Evolutionary conservation across 2,113 vertebrate genomes (phyloP).

Genomic region (Oenanthe melanoleuca): DNA sequence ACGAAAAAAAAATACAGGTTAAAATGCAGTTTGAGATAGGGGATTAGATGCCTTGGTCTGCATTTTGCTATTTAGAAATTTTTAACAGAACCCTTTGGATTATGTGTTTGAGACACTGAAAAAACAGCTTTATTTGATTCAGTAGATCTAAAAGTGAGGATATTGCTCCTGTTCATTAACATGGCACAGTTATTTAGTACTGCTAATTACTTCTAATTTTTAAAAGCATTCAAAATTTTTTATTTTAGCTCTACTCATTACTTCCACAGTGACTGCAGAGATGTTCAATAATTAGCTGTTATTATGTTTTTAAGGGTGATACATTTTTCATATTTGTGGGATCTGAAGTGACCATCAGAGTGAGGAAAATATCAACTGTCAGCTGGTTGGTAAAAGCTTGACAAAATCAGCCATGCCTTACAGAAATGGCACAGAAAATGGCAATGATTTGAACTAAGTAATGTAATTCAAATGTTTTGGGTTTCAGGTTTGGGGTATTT

Average conservation of each 20-base stretch:
- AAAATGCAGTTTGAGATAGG: neutral
- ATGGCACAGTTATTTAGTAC: neutral
- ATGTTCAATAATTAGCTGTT: conserved; percentile 85
- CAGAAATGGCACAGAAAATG: neutral
- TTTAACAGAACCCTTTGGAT: neutral
- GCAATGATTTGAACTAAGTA: neutral
- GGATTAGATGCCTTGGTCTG: neutral
- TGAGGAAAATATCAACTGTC: neutral
- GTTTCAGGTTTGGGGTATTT: neutral
- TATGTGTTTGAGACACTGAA: neutral
- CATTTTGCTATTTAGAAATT: neutral
- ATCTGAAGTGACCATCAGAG: neutral
- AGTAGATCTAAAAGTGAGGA: neutral
- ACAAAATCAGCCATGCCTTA: neutral
- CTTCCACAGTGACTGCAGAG: conserved; percentile 84
- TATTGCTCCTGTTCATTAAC: neutral
- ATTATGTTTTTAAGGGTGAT: neutral
- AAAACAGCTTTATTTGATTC: neutral
- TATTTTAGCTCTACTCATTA: conserved; percentile 79
- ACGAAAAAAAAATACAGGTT: neutral
- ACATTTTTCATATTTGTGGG: neutral
- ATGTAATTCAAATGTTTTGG: neutral
- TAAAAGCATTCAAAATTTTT: neutral
- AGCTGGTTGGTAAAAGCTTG: neutral
- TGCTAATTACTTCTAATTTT: neutral